Percentiles rank a stretch among this genome's conserved stretches.
Conservation (phyloP, 92 coral and sea anemone genomes). For the Diadumene lineata region DNA sequence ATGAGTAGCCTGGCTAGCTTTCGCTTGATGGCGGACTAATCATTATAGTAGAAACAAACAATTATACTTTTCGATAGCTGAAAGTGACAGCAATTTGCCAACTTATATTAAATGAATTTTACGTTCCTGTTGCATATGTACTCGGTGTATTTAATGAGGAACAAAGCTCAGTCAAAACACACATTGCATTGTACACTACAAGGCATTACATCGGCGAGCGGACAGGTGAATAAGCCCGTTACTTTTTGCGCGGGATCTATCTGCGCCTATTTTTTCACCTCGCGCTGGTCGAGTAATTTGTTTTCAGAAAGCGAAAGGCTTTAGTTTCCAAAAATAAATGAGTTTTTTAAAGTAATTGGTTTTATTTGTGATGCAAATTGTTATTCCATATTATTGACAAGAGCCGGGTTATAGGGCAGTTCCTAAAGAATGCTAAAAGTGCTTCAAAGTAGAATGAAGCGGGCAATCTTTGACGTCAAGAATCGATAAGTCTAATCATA, state of each 20-base stretch:
- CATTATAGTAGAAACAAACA: constrained; percentile 64
- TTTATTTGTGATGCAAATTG: constrained; percentile 94
- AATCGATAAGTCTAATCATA: constrained; percentile 61
- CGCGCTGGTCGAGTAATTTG: constrained; percentile 31
- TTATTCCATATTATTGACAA: constrained; percentile 57
- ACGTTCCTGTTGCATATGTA: constrained; percentile 51
- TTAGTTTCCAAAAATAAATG: constrained; percentile 31
- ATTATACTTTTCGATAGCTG: constrained; percentile 59
- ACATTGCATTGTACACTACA: constrained; percentile 50
- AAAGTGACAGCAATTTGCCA: constrained; percentile 78
- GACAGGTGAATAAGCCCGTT: constrained; percentile 63
- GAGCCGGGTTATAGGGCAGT: constrained; percentile 77
- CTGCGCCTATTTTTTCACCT: constrained; percentile 27
- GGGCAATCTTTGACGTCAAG: constrained; percentile 83
- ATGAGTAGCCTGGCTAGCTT: constrained; percentile 38
- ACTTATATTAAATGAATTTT: constrained; percentile 76
- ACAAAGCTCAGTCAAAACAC: constrained; percentile 58
- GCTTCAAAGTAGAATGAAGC: constrained; percentile 53
- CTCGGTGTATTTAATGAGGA: constrained; percentile 48
- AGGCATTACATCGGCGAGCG: constrained; percentile 38
- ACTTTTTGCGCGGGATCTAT: constrained; percentile 20
- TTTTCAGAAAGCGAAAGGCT: constrained; percentile 33
- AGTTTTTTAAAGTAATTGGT: constrained; percentile 73
- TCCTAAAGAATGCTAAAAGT: constrained; percentile 87
- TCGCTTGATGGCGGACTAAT: constrained; percentile 49